Conservation (phyloP, 1,140 invertebrate genomes). For the Eurosta solidaginis region DNA sequence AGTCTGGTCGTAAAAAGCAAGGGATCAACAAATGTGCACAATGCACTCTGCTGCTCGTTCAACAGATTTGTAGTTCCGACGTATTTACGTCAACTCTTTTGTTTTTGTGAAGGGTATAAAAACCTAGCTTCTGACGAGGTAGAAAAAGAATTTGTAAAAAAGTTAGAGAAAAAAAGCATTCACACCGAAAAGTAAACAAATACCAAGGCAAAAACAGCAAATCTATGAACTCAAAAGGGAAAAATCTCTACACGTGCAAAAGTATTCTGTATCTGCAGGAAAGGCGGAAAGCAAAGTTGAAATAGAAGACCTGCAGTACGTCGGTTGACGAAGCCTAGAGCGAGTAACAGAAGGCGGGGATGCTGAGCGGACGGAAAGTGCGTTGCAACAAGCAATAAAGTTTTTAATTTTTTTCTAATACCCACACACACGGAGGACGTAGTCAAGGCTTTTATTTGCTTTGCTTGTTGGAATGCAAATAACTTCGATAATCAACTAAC, state of each 20-base stretch:
- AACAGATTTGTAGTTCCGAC: no score
- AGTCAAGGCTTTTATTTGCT: neutral
- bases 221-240: neutral
- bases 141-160: neutral
- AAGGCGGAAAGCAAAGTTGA: neutral
- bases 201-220: neutral
- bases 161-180: neutral
- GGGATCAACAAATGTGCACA: no score
- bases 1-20: no score
- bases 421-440: neutral
- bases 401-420: neutral
- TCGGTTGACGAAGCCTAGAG: neutral
- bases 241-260: no score
- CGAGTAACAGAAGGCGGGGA: neutral
- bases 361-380: neutral
- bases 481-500: constrained; percentile 5
- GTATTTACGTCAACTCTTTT: no score
- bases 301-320: neutral
- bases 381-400: constrained; percentile 14
- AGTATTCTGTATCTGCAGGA: no score
- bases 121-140: no score
- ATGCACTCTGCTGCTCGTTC: no score
- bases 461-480: neutral
- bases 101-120: no score
- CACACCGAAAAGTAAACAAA: neutral